Evolutionary conservation across 2,113 vertebrate species (phyloP).

Genomic region (Ploceus nigricollis): DNA sequence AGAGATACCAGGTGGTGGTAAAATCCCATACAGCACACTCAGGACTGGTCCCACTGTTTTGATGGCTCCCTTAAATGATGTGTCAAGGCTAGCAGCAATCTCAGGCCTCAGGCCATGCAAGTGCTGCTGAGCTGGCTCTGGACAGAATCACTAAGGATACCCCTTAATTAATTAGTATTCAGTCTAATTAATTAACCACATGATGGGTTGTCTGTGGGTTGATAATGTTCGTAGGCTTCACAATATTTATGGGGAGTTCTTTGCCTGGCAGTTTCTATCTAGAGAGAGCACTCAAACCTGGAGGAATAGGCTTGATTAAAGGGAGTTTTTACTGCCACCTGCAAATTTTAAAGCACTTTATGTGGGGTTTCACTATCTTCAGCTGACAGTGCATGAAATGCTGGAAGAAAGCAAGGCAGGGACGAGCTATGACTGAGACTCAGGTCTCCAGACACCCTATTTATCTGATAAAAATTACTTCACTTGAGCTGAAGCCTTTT

Average conservation of each 20-base stretch:
- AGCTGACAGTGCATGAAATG: not conserved
- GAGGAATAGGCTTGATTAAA: not conserved
- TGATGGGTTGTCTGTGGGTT: not conserved
- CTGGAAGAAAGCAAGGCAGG: not conserved
- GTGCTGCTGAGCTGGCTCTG: not conserved
- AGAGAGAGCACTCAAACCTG: not conserved
- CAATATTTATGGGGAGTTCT: not conserved
- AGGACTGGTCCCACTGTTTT: not conserved
- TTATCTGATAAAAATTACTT: not conserved
- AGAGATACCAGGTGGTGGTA: not conserved
- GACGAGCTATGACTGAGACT: not conserved
- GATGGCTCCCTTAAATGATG: not conserved
- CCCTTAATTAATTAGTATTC: conserved; percentile 36
- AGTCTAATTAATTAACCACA: conserved; percentile 43
- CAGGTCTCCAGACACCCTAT: not conserved
- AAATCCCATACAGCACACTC: accelerated
- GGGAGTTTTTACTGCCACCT: not conserved
- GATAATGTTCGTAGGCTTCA: not conserved
- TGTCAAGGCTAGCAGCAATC: not conserved
- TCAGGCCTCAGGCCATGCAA: not conserved
- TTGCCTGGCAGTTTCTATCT: not conserved
- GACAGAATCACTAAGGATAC: not conserved
- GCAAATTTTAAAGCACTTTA: not conserved
- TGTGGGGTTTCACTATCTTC: not conserved
- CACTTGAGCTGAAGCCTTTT: not conserved